A percentile compares a stretch with the other conserved stretches of the same genome.
These are phyloP conservation scores for Moxostoma hubbsi DNA, from an alignment of 2,797 vertebrate species.

Conservation along the genomic window DNA sequence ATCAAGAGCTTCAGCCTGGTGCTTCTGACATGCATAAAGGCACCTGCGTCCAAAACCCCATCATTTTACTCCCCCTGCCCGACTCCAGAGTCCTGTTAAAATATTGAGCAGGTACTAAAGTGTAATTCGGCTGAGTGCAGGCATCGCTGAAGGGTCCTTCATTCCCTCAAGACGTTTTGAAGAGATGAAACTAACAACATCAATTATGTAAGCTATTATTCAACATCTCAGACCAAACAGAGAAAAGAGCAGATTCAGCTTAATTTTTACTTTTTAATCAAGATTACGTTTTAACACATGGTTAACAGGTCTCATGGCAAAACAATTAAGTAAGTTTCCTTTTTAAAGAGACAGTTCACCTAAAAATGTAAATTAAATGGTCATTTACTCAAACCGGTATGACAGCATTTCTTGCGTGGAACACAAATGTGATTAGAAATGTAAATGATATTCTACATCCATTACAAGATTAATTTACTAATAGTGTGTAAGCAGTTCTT, in stretches of 20 bases:
- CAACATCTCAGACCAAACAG: constrained; percentile 74
- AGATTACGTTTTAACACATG: constrained; percentile 2
- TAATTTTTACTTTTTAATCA: constrained; percentile 26
- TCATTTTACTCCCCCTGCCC: constrained; percentile 66
- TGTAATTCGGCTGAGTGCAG: constrained; percentile 85
- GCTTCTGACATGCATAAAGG: constrained; percentile 52
- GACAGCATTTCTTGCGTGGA: too few species aligned
- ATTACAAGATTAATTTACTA: not conserved
- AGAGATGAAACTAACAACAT: constrained; percentile 77
- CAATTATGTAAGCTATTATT: constrained; percentile 78
- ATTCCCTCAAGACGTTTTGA: constrained; percentile 80
- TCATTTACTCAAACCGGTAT: too few species aligned
- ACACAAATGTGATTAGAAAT: too few species aligned
- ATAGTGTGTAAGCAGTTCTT: not conserved
- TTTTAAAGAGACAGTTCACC: too few species aligned
- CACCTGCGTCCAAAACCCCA: constrained; percentile 58
- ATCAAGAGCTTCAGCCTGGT: constrained; percentile 48
- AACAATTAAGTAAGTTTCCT: not conserved
- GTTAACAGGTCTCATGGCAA: constrained; percentile 7
- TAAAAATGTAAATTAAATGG: too few species aligned
- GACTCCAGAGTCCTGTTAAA: constrained; percentile 76
- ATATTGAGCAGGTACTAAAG: constrained; percentile 87
- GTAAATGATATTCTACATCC: not conserved
- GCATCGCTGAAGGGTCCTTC: constrained; percentile 82
- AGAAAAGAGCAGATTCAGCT: constrained; percentile 60